Base-by-base conservation (phyloP, 2,888 invertebrate genomes). In the Tortricodes alternella region DNA sequence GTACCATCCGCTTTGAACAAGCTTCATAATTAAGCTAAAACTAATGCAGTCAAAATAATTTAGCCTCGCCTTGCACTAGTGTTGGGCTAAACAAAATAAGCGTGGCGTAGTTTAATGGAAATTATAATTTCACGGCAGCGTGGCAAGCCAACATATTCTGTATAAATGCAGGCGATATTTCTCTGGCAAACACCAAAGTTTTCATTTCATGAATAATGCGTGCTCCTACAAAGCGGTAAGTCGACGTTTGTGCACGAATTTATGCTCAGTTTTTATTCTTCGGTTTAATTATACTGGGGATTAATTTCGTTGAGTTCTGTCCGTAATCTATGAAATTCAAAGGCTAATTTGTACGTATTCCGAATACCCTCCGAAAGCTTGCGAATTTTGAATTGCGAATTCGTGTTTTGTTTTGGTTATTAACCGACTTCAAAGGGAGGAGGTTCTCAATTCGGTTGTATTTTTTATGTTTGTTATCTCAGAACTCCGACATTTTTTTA, bases 121-220 rank as follows among this genome's bases (percentile, higher is more conserved):
- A 53, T 53, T 46, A 46, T 53, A 53, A 38, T 46, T 53, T 46
- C 29, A 21, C 37, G 29, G 43, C 44, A 43, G 27, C 46, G 46
- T 18, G 29, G 38, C 29, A 53, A 53, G 46, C 29, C 38, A 38
- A 53, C 46, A 39, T 46, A 46, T 53, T 38, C 34, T 52, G 46
- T 53, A 53, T 53, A 53, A 53, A 53, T 53, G 53, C 53, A 53
- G 46, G 38, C 53, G 38, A 46, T 53, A 46, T 53, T 53, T 53
- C 53, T 46, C 46, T 18, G 21, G 38, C 38, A 38, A 53, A 46
- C 53, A 53, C 44, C 53, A 19, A 53, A 53, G 53, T 53, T 53
- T 53, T 53, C 53, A 38, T 46, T 53, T 46, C 46, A 46, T 53
- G 53, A 53, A 53, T 53, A 53, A 53, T 53, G 53, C 46, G 29